These are phyloP conservation scores for Agrypnia vestita DNA, from an alignment of 1,140 invertebrate species.

Conservation along the genomic window DNA sequence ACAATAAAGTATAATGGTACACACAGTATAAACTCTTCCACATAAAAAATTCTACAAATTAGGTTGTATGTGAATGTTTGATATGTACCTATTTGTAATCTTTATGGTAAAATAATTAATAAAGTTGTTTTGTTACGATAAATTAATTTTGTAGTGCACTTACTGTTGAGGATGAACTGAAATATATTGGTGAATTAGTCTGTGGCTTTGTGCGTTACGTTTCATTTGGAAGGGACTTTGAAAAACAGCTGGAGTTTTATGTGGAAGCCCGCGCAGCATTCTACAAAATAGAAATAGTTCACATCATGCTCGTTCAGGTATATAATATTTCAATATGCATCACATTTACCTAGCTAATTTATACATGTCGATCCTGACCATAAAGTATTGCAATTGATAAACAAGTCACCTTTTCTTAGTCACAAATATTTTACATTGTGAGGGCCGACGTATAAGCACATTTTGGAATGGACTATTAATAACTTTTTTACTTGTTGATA, in stretches of 20 bases:
- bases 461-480: background rate
- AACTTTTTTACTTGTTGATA: background rate
- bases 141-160: conserved; percentile 80
- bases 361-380: background rate
- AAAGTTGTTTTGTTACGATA: background rate
- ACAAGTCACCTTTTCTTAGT: background rate
- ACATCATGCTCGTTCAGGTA: conserved; percentile 89
- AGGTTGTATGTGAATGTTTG: too few species aligned
- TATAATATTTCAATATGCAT: background rate
- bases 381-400: background rate
- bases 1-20: too few species aligned
- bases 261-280: conserved; percentile 92
- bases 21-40: too few species aligned
- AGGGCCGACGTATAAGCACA: too few species aligned
- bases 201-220: conserved; percentile 86
- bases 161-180: conserved; percentile 94
- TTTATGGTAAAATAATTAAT: too few species aligned
- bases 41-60: too few species aligned
- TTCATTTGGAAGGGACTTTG: conserved; percentile 88
- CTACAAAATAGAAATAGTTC: conserved; percentile 90
- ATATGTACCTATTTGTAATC: too few species aligned
- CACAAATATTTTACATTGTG: background rate
- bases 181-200: conserved; percentile 89
- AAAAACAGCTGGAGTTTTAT: conserved; percentile 94
- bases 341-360: background rate